Percentiles rank a stretch among this genome's conserved stretches.
Evolutionary conservation across 2,113 vertebrate species (phyloP).

Genomic region (Glaucomys volans): DNA sequence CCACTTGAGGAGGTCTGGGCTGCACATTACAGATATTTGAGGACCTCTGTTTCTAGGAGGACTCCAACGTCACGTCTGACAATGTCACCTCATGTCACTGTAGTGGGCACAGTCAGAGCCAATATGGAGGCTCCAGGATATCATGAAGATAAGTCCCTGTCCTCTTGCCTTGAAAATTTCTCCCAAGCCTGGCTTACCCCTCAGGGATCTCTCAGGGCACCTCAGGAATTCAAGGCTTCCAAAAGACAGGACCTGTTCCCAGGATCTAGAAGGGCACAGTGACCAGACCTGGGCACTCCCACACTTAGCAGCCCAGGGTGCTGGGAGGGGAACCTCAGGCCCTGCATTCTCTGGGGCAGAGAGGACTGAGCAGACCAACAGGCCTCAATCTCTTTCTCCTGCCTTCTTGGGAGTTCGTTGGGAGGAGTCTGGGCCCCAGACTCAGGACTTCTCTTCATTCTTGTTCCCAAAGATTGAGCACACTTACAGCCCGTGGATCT

Average conservation of each 20-base stretch:
- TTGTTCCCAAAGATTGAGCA: neutral
- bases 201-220: neutral
- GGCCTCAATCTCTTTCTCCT: neutral
- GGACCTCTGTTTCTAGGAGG: neutral
- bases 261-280: no score
- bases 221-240: neutral
- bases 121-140: neutral
- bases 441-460: neutral
- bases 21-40: neutral
- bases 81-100: no score
- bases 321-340: no score
- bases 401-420: accelerated
- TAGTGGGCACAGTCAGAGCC: neutral
- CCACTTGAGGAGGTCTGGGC: neutral
- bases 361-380: neutral
- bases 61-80: neutral
- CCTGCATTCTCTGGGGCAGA: neutral
- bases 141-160: accelerated
- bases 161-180: neutral
- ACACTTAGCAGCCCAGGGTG: neutral
- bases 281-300: neutral
- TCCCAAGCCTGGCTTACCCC: no score
- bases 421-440: neutral
- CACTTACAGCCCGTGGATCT: neutral
- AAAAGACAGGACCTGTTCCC: neutral